phyloP scores from a whole-genome alignment of 2,797 vertebrate species.

The Fringilla coelebs region DNA sequence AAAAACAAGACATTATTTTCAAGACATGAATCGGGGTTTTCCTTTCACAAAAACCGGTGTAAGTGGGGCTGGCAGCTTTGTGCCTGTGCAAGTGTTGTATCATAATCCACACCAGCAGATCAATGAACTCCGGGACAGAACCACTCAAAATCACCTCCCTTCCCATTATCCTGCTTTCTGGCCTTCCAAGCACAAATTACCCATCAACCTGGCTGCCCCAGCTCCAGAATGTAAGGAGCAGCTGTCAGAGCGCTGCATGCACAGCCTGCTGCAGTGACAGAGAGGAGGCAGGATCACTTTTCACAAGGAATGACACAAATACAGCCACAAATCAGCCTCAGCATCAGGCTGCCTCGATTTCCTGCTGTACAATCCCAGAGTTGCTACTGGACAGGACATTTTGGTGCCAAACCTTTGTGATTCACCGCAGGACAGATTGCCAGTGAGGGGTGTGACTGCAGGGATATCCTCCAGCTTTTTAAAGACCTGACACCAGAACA shows the following conservation, averaged over 20 bases:
- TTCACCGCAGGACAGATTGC: neutral
- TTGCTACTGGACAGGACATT: neutral
- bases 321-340: neutral
- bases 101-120: neutral
- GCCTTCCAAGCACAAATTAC: conserved; percentile 48
- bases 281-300: conserved; percentile 17
- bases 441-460: neutral
- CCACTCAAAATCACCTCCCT: conserved; percentile 21
- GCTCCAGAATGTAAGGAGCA: conserved; percentile 2
- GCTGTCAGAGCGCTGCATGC: conserved; percentile 49
- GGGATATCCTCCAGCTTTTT: neutral
- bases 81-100: neutral
- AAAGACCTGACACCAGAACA: neutral
- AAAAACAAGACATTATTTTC: neutral
- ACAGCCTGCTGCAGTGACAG: neutral
- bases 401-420: neutral
- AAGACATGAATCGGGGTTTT: neutral
- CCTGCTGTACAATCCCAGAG: neutral
- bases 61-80: neutral
- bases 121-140: conserved; percentile 45
- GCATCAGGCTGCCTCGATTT: neutral
- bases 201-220: conserved; percentile 27
- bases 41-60: fast-evolving
- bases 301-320: conserved; percentile 34
- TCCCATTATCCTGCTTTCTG: conserved; percentile 46